phyloP scores from a whole-genome alignment of 1,140 invertebrate genomes.

The Leptoteleia sp. region DNA sequence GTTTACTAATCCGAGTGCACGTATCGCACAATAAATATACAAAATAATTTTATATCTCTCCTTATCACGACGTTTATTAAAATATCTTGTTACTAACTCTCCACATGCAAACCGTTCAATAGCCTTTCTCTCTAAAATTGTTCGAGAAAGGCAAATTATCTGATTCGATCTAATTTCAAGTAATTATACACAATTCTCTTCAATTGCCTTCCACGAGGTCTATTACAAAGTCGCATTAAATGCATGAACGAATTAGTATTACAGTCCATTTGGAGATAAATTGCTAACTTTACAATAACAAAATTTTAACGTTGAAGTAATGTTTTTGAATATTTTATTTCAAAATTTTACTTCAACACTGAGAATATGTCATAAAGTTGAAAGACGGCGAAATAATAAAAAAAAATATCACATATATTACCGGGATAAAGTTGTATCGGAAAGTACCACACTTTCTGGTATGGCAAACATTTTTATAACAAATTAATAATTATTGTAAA shows the following conservation, averaged over 20 bases:
- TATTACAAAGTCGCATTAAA: neutral
- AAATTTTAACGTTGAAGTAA: too few relatives aligned
- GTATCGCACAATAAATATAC: neutral
- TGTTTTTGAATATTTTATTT: neutral
- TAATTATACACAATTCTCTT: constrained; percentile 11
- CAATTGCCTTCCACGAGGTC: neutral
- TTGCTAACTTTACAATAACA: too few relatives aligned
- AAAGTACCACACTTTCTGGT: too few relatives aligned
- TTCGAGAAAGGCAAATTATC: neutral
- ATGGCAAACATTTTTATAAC: too few relatives aligned
- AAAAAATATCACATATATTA: too few relatives aligned
- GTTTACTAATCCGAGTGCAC: neutral
- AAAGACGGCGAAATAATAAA: too few relatives aligned
- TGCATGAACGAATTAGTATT: neutral
- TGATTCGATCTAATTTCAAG: constrained; percentile 7
- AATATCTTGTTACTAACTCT: neutral
- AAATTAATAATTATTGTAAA: too few relatives aligned
- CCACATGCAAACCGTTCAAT: neutral
- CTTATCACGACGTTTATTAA: neutral
- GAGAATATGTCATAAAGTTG: too few relatives aligned
- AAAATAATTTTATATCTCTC: neutral
- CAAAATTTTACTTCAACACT: too few relatives aligned
- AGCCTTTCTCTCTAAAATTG: neutral
- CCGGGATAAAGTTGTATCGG: too few relatives aligned
- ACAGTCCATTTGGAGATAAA: too few relatives aligned